These are phyloP conservation scores for Barbus barbus DNA, from an alignment of 2,113 vertebrate genomes.

Conservation along the genomic window DNA sequence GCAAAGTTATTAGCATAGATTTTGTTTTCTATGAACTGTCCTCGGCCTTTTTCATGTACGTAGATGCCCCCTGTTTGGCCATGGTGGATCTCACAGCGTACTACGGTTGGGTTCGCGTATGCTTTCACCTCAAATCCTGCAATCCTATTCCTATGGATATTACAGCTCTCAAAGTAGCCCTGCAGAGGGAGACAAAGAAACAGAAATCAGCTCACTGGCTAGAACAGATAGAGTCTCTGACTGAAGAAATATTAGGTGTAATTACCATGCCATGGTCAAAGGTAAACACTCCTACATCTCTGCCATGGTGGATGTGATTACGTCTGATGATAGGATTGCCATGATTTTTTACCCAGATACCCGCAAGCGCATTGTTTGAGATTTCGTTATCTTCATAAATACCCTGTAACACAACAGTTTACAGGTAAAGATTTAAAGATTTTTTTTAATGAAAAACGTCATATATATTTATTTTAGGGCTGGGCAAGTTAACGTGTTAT, in stretches of 20 bases:
- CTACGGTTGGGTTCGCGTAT: conserved; percentile 96
- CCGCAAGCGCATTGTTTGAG: conserved; percentile 97
- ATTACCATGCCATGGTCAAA: conserved; percentile 99
- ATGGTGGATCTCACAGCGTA: conserved; percentile 97
- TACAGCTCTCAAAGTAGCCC: conserved; percentile 99
- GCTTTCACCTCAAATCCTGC: conserved; percentile 99
- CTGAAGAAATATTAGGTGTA: background rate
- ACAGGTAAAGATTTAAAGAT: background rate
- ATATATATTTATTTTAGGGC: no score
- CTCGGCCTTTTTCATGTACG: conserved; percentile 97
- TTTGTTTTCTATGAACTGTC: conserved; percentile 99
- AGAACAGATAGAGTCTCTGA: conserved; percentile 8
- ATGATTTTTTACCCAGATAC: conserved; percentile 99
- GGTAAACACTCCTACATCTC: conserved; percentile 98
- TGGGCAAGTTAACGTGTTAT: no score
- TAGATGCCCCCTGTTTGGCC: conserved; percentile 99
- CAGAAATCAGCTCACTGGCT: conserved; percentile 4
- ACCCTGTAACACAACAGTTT: conserved; percentile 75
- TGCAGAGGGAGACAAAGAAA: conserved; percentile 66
- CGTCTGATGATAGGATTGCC: conserved; percentile 98
- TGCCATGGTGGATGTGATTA: conserved; percentile 98
- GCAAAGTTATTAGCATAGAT: conserved; percentile 99
- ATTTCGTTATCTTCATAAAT: conserved; percentile 99
- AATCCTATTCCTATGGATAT: conserved; percentile 99
- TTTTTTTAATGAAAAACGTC: no score